Percentiles rank a stretch among this genome's conserved stretches.
Evolutionary conservation across 2,888 invertebrate species (phyloP).

Genomic region (Polyploca ridens): DNA sequence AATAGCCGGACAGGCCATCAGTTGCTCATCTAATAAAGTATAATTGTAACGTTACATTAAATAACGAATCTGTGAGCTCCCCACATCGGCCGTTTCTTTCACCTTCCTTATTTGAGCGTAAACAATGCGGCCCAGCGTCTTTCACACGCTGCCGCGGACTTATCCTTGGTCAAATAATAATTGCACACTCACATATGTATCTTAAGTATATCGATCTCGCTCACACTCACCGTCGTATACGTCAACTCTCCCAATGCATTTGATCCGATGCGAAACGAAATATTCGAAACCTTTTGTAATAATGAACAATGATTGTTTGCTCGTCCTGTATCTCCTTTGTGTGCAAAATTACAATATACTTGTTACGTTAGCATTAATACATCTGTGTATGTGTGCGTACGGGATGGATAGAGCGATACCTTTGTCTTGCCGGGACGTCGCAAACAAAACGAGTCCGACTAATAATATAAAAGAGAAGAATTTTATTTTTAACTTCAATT

Average conservation of each 20-base stretch:
- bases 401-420: conserved; percentile 80
- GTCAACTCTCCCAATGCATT: conserved; percentile 76
- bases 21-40: conserved; percentile 63
- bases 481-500: conserved; percentile 84
- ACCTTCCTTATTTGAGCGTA: conserved; percentile 82
- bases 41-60: conserved; percentile 69
- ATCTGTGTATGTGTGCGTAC: conserved; percentile 72
- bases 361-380: conserved; percentile 79
- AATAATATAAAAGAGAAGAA: conserved; percentile 83
- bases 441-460: conserved; percentile 82
- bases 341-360: conserved; percentile 84
- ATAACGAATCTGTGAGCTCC: conserved; percentile 62
- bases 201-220: conserved; percentile 56
- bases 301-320: conserved; percentile 85
- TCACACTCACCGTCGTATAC: conserved; percentile 69
- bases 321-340: conserved; percentile 82
- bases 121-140: conserved; percentile 80
- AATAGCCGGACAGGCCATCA: conserved; percentile 46
- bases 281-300: conserved; percentile 83
- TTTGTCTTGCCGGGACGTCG: conserved; percentile 83
- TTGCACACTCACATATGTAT: conserved; percentile 71
- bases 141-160: conserved; percentile 82
- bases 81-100: conserved; percentile 70
- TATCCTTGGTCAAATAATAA: conserved; percentile 84
- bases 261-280: conserved; percentile 83